Evolutionary conservation across 2,113 vertebrate species (phyloP).

Genomic region (Pionites leucogaster): DNA sequence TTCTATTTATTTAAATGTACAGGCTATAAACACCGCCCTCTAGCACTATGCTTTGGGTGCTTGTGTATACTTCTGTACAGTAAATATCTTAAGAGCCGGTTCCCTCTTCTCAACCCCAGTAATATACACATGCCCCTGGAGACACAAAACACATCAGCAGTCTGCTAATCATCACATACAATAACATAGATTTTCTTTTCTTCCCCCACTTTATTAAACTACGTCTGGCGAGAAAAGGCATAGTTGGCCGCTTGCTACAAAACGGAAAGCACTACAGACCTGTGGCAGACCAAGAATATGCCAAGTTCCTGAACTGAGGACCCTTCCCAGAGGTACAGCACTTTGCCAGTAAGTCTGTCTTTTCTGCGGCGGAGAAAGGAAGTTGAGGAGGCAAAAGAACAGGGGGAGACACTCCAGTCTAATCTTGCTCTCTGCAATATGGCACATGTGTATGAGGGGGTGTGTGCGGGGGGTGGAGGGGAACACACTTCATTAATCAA

Average conservation of each 20-base stretch:
- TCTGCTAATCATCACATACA: neutral
- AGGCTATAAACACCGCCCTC: neutral
- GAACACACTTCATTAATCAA: neutral
- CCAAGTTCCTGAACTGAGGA: neutral
- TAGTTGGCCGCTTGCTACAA: neutral
- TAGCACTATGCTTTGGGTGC: neutral
- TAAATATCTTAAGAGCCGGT: neutral
- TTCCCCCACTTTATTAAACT: neutral
- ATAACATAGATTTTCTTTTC: neutral
- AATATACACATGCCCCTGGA: neutral
- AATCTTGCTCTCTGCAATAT: neutral
- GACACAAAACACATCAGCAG: neutral
- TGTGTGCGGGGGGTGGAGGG: fast-evolving
- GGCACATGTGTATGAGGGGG: neutral
- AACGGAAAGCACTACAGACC: neutral
- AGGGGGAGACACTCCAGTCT: neutral
- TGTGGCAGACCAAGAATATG: neutral
- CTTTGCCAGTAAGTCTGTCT: neutral
- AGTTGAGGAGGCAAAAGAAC: neutral
- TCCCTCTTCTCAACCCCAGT: neutral
- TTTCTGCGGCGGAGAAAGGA: neutral
- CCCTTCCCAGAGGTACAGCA: neutral
- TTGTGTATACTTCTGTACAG: neutral
- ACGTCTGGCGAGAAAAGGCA: fast-evolving
- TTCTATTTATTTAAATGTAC: constrained; percentile 18